Conservation (phyloP, 2,113 vertebrate genomes). For the Cyphotilapia sp. region DNA sequence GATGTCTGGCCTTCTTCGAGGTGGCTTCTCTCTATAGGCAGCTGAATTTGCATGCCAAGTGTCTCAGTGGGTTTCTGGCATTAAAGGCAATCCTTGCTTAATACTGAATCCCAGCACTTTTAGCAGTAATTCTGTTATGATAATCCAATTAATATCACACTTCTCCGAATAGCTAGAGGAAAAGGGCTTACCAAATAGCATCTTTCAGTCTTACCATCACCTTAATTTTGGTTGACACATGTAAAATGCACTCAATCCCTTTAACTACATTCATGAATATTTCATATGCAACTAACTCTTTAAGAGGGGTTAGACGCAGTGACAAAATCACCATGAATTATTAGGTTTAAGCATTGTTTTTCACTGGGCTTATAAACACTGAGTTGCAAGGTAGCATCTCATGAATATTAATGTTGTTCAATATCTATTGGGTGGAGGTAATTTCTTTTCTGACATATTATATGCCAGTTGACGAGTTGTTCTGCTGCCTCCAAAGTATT, state of each 20-base stretch:
- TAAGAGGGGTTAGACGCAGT: neutral
- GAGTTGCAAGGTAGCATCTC: neutral
- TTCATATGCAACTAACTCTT: neutral
- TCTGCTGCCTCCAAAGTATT: neutral
- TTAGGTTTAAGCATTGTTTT: neutral
- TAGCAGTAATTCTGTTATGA: neutral
- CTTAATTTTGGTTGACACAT: neutral
- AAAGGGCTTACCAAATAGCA: neutral
- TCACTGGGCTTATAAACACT: neutral
- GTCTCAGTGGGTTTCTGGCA: neutral
- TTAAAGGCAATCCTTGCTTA: neutral
- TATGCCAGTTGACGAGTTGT: neutral
- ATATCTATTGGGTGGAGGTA: neutral
- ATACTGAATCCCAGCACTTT: neutral
- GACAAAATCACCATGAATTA: neutral
- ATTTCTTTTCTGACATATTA: neutral
- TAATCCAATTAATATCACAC: neutral
- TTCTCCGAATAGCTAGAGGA: neutral
- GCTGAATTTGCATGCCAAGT: conserved; percentile 9
- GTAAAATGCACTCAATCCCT: neutral
- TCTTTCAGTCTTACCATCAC: neutral
- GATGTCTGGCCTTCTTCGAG: neutral
- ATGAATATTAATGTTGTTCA: neutral
- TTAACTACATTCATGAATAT: neutral
- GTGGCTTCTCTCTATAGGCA: neutral